Conservation (phyloP, 2,797 vertebrate species). For the Mormyrus hasselquistii region DNA sequence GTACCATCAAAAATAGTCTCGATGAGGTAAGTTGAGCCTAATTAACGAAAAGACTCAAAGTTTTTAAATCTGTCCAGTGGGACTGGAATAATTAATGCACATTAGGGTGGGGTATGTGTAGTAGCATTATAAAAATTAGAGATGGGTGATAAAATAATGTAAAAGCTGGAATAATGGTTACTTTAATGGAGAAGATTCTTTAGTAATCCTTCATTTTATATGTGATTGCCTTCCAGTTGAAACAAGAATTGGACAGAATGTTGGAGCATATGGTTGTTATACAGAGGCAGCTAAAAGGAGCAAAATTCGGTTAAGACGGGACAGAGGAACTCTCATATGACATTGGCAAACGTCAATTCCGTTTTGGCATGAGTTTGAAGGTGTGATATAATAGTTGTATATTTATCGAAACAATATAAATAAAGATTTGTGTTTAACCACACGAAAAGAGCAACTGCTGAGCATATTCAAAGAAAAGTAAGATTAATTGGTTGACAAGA, state of each 20-base stretch:
- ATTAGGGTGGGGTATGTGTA: background rate
- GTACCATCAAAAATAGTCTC: constrained; percentile 45
- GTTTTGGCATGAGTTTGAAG: background rate
- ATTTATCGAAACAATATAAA: background rate
- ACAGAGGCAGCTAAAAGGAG: constrained; percentile 36
- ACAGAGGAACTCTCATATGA: background rate
- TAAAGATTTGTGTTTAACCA: background rate
- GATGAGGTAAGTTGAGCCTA: constrained; percentile 44
- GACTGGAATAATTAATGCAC: background rate
- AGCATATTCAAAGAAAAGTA: background rate
- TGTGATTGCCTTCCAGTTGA: constrained; percentile 39
- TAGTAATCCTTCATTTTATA: background rate
- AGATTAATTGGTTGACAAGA: background rate
- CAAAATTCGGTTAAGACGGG: background rate
- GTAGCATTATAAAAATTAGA: background rate
- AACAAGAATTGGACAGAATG: constrained; percentile 39
- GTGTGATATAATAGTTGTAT: background rate
- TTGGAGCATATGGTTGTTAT: constrained; percentile 37
- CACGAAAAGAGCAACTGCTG: background rate
- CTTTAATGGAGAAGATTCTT: background rate
- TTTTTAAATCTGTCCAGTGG: background rate
- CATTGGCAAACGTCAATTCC: background rate
- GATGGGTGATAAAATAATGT: background rate
- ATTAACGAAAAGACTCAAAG: background rate
- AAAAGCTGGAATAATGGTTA: background rate